Base-by-base conservation (phyloP, 2,888 invertebrate species). In the Melanophora roralis region DNA sequence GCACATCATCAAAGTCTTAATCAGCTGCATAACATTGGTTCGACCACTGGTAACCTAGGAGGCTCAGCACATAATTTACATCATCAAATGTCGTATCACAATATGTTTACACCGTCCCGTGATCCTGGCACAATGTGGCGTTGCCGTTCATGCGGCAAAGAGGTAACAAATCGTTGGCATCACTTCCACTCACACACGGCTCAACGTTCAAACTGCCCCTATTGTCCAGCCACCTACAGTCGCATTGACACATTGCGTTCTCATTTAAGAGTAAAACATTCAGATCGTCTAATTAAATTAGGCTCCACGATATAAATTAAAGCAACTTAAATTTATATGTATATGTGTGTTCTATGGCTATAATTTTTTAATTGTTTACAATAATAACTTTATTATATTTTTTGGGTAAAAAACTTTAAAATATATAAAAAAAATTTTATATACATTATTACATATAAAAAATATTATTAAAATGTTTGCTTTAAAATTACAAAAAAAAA, bases 91-190 rank as follows among this genome's bases (percentile, higher is more conserved):
- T 93, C 94, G 85, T 95, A 95, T 92, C 94, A 95, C 91, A 94
- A 94, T 91, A 95, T 95, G 95, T 95, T 95, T 91, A 93, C 93
- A 86, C 93, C 94, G 85, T 92, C 94, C 78, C 92, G 93, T 81
- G 93, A 93, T 88, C 94, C 93, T 85, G 92, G 94, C 67, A 92
- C 94, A 83, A 92, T 94, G 88, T 95, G 95, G 95, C 93, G 93
- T 88, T 95, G 95, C 91, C 94, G 94, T 88, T 93, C 94, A 40
- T 95, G 95, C 91, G 94, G 94, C 90, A 96, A 95, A 91, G 94
- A 95, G 91, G 95, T 95, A 83, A 94, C 95, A 89, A 96, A 95
- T 91, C 92, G 95, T 91, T 96, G 95, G 95, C 95, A 96, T 90
- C 95, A 96, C 91, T 95, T 93, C 92, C 95, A 95, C 91, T 94